Conservation (phyloP, 2,888 invertebrate genomes). For the Zeuzera pyrina region DNA sequence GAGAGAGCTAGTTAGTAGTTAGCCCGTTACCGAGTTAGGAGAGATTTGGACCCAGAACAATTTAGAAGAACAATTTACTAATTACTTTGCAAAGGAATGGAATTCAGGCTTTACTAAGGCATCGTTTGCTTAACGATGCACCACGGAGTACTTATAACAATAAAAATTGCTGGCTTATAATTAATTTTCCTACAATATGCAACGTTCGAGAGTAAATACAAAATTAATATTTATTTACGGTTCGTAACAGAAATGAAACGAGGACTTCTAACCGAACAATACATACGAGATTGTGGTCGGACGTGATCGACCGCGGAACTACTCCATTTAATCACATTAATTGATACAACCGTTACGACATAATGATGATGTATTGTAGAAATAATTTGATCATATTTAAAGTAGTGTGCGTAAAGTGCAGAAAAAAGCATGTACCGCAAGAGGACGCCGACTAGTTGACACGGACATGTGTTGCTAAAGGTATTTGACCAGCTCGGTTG, state of each 20-base stretch:
- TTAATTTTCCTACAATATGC: too few species aligned
- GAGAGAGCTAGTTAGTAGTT: too few species aligned
- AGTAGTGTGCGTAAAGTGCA: slow-evolving; percentile 35
- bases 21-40: too few species aligned
- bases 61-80: too few species aligned
- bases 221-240: too few species aligned
- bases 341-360: slow-evolving; percentile 63
- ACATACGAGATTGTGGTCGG: slow-evolving; percentile 30
- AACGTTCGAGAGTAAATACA: too few species aligned
- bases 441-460: slow-evolving; percentile 23
- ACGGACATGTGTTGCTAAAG: slow-evolving; percentile 18
- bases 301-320: slow-evolving; percentile 57
- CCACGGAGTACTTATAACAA: too few species aligned
- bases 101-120: too few species aligned
- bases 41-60: too few species aligned
- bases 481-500: slow-evolving; percentile 32
- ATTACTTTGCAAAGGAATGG: too few species aligned
- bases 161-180: too few species aligned
- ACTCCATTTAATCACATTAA: slow-evolving; percentile 62
- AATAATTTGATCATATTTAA: slow-evolving; percentile 64
- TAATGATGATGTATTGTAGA: slow-evolving; percentile 62
- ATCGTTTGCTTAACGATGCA: too few species aligned
- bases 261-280: slow-evolving; percentile 24
- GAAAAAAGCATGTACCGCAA: slow-evolving; percentile 42
- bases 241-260: slow-evolving; percentile 3